Conservation (phyloP, 2,797 vertebrate genomes). For the Passerculus sandwichensis region DNA sequence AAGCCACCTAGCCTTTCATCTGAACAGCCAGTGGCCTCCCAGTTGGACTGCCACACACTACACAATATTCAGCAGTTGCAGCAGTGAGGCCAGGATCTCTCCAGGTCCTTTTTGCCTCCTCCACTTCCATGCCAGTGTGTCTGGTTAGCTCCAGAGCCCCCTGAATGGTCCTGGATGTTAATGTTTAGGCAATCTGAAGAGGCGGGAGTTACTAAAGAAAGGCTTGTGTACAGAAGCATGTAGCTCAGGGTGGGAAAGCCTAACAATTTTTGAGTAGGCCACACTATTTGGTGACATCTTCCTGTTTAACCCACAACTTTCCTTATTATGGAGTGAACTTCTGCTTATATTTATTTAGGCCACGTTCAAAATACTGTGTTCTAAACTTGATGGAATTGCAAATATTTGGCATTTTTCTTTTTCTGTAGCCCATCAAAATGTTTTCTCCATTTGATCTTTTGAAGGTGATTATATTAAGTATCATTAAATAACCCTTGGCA, state of each 20-base stretch:
- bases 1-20: neutral
- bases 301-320: neutral
- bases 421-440: neutral
- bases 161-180: neutral
- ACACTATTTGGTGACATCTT: neutral
- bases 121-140: neutral
- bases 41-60: too few species aligned
- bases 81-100: neutral
- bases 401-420: neutral
- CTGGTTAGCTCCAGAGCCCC: neutral
- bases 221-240: neutral
- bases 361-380: neutral
- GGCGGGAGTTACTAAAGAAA: neutral
- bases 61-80: neutral
- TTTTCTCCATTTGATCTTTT: neutral
- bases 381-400: neutral
- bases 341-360: neutral
- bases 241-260: neutral
- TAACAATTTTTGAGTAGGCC: neutral
- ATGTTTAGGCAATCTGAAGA: neutral
- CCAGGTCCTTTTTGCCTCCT: neutral
- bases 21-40: neutral
- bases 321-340: neutral
- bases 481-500: neutral
- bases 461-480: neutral